Conservation (phyloP, 2,113 vertebrate species). For the Periophthalmodon schlosseri region DNA sequence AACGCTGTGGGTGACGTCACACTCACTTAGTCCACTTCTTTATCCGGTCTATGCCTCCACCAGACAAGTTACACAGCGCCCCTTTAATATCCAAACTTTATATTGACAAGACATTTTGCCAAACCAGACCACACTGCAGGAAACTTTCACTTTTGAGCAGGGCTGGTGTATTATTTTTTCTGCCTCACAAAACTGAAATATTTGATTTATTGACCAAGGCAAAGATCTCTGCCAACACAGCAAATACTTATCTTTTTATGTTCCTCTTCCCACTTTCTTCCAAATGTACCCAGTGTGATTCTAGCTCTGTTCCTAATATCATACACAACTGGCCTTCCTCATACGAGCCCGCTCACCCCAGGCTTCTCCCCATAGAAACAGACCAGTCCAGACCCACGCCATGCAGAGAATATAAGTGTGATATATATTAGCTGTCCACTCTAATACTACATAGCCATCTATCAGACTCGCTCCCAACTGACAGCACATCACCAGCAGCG, state of each 20-base stretch:
- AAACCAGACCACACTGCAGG: too few species aligned
- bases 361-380: constrained; percentile 35
- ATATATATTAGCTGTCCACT: constrained; percentile 83
- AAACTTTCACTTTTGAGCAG: neutral
- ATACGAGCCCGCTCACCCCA: constrained; percentile 24
- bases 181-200: neutral
- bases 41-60: too few species aligned
- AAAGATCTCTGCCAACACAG: neutral
- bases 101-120: too few species aligned
- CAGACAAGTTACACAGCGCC: too few species aligned
- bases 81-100: too few species aligned
- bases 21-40: too few species aligned
- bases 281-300: constrained; percentile 22
- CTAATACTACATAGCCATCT: constrained; percentile 76
- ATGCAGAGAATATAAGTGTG: constrained; percentile 69
- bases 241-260: neutral
- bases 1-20: too few species aligned
- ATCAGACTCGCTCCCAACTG: constrained; percentile 73
- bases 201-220: neutral
- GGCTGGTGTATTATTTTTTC: neutral
- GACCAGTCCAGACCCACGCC: constrained; percentile 33
- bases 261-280: constrained; percentile 4
- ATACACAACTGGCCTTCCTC: constrained; percentile 14
- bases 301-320: constrained; percentile 18
- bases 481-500: constrained; percentile 77